Evolutionary conservation across 2,888 invertebrate species (phyloP), one percentile per base, ranked within the genome.

Genomic region (Alloscopus bannaensis): DNA sequence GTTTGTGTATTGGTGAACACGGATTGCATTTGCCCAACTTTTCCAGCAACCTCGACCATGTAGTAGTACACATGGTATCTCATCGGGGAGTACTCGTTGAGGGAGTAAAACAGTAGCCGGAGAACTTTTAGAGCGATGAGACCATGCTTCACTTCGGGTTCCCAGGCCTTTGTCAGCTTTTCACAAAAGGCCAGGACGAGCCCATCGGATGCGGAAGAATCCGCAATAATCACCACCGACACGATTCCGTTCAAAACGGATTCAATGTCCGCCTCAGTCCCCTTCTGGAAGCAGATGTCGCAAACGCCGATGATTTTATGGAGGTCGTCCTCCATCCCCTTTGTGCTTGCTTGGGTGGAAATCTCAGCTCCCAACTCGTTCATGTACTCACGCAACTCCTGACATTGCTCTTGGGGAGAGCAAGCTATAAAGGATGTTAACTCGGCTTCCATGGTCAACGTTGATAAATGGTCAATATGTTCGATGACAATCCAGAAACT

Each of bases 361-460:
- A 98, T 96, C 89, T 96, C 96, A 26, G 97, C 97, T n/a, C 97
- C 98, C 66, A 97, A 91, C 85, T 93, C 93, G 89, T 97, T 97
- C 87, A 98, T 94, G 89, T 95, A 97, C 82, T 92, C 93, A 83
- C 97, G 91, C 57, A 99, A 89, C 88, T 98, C 98, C 88, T 93
- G 92, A 68, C 86, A 86, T 80, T 86, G 86, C 64, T 86, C 86
- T 68, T 83, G 82, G 0, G 86, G 84, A 6, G 86, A 85, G 66
- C 84, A 85, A 13, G 84, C 84, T 57, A 86, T 86, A 66, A 86
- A 86, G 11, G 86, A 86, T 36, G 86, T 84, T 55, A 86, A 77
- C 68, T 85, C 86, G 3, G 84, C 84, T 80, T 86, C 86, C 86
- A 86, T 86, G 42, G 75, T n/a, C n/a, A n/a, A n/a, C n/a, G n/a